A percentile compares a stretch with the other conserved stretches of the same genome.
These are phyloP conservation scores for Dioctria linearis DNA, from an alignment of 2,888 invertebrate genomes.

Conservation along the genomic window DNA sequence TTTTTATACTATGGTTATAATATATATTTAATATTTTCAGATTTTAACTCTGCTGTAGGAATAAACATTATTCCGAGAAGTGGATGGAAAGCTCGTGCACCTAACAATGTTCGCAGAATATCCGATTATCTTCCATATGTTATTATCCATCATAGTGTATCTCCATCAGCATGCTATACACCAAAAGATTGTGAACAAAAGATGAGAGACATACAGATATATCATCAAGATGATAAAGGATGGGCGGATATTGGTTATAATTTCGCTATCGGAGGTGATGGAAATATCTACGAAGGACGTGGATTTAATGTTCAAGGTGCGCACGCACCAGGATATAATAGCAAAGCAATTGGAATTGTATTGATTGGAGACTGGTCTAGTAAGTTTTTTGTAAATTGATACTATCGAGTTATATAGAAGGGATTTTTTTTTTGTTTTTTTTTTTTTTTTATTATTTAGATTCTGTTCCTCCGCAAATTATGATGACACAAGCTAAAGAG, in stretches of 20 bases:
- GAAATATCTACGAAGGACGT: slow-evolving; percentile 79
- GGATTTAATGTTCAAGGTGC: slow-evolving; percentile 81
- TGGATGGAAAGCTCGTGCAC: slow-evolving; percentile 75
- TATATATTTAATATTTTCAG: slow-evolving; percentile 7
- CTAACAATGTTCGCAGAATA: slow-evolving; percentile 71
- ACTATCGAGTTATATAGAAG: not conserved
- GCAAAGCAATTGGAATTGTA: slow-evolving; percentile 79
- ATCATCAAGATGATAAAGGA: slow-evolving; percentile 74
- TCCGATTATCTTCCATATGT: slow-evolving; percentile 76
- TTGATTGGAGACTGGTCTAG: slow-evolving; percentile 74
- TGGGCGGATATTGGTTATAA: slow-evolving; percentile 82
- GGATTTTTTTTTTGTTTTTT: slow-evolving; percentile 56
- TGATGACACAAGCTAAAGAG: slow-evolving; percentile 74
- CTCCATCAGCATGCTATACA: slow-evolving; percentile 75
- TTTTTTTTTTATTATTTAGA: slow-evolving; percentile 68
- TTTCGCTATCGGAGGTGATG: slow-evolving; percentile 83
- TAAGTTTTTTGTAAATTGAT: slow-evolving; percentile 54
- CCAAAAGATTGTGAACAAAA: slow-evolving; percentile 73
- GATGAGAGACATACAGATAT: slow-evolving; percentile 78
- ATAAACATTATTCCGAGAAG: slow-evolving; percentile 67
- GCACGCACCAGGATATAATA: slow-evolving; percentile 80
- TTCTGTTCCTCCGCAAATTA: slow-evolving; percentile 75
- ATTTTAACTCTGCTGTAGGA: not conserved
- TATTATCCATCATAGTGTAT: slow-evolving; percentile 81
- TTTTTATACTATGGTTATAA: not conserved